Conservation (phyloP, 2,888 invertebrate species). For the Scelioninae gen. 1 region DNA sequence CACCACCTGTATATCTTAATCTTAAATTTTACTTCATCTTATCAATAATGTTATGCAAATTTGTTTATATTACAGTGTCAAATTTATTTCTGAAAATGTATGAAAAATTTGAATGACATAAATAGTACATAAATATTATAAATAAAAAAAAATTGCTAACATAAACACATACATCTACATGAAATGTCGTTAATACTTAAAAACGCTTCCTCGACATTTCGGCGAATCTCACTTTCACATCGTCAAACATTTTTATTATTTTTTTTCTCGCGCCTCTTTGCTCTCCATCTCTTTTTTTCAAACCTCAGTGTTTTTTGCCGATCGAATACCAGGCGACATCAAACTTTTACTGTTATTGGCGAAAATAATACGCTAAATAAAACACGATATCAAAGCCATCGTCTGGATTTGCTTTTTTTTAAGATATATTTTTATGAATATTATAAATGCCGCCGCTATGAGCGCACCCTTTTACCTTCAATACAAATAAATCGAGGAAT, state of each 20-base stretch:
- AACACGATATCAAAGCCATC: conserved; percentile 21
- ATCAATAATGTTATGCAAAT: background rate
- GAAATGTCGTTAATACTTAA: background rate
- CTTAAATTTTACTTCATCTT: background rate
- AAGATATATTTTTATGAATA: conserved; percentile 44
- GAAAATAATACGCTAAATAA: conserved; percentile 37
- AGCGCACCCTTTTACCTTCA: conserved; percentile 9
- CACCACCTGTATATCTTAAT: background rate
- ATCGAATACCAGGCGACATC: conserved; percentile 23
- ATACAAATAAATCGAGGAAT: conserved; percentile 25
- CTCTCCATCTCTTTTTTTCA: background rate
- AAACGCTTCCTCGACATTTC: conserved; percentile 15
- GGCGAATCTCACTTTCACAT: conserved; percentile 23
- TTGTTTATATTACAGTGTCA: background rate
- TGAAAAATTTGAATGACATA: background rate
- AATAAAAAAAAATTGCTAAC: conserved; percentile 5
- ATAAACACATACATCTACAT: conserved; percentile 6
- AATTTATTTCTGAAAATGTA: background rate
- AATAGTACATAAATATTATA: background rate
- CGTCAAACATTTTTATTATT: conserved; percentile 35
- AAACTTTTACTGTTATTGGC: conserved; percentile 34
- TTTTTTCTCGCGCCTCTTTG: background rate
- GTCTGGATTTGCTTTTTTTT: conserved; percentile 26
- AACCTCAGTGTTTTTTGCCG: conserved; percentile 12
- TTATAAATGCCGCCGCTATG: conserved; percentile 20